A percentile compares a stretch with the other conserved stretches of the same genome.
These are phyloP conservation scores for Ormyrus labotus DNA, from an alignment of 2,888 invertebrate genomes.

Conservation along the genomic window DNA sequence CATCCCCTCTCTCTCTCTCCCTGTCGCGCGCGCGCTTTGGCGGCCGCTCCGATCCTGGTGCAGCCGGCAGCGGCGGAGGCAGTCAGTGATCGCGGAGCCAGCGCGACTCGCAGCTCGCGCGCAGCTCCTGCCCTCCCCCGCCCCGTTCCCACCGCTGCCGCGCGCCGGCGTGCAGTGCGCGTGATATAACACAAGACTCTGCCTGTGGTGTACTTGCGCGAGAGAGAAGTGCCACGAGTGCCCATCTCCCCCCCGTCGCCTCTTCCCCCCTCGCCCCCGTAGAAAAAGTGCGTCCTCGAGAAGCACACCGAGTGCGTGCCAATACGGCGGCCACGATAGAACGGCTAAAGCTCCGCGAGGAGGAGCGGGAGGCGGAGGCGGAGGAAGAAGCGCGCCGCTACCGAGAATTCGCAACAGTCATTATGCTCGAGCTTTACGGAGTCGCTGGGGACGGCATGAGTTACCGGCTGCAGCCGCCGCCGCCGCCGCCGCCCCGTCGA, in stretches of 20 bases:
- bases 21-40: background rate
- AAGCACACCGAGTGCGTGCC: no score
- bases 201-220: no score
- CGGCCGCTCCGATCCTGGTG: background rate
- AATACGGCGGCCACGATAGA: no score
- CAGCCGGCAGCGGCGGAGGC: background rate
- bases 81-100: constrained; percentile 46
- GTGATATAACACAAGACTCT: background rate
- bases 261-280: no score
- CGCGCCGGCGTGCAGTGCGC: background rate
- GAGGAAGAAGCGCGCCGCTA: background rate
- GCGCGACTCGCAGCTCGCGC: constrained; percentile 16
- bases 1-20: background rate
- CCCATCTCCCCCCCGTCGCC: no score
- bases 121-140: background rate
- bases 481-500: constrained; percentile 52
- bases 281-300: no score
- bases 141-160: background rate
- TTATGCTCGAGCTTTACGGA: constrained; percentile 53
- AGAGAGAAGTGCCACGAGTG: no score
- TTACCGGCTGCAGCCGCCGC: constrained; percentile 47
- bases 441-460: constrained; percentile 51
- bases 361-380: background rate
- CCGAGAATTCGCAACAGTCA: background rate
- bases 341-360: no score